Conservation (phyloP, 2,113 vertebrate genomes). For the Pholis gunnellus region DNA sequence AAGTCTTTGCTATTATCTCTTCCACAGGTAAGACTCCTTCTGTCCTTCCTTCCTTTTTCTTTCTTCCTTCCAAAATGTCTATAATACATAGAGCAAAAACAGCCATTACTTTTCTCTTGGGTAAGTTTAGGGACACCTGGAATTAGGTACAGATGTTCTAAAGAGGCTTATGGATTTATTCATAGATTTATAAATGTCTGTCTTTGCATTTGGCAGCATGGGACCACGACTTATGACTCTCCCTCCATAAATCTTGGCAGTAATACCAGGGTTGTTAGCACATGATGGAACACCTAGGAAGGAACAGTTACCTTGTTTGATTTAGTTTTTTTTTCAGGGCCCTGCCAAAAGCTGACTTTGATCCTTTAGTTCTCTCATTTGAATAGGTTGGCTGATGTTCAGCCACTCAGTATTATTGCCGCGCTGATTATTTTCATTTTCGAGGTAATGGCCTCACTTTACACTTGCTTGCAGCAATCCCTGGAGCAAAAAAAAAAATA, state of each 20-base stretch:
- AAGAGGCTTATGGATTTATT: not conserved
- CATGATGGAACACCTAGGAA: not conserved
- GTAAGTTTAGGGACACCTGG: not conserved
- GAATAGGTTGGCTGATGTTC: not conserved
- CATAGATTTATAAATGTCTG: not conserved
- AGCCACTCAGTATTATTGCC: slow-evolving; percentile 4
- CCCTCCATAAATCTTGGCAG: slow-evolving; percentile 6
- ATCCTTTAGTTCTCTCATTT: slow-evolving; percentile 11
- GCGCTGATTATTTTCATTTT: not conserved
- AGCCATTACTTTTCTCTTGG: not conserved
- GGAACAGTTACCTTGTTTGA: not conserved
- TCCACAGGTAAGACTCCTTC: slow-evolving; percentile 87
- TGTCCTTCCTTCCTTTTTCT: not conserved
- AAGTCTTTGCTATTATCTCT: slow-evolving; percentile 96
- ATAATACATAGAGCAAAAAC: not conserved
- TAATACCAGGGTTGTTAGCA: not conserved
- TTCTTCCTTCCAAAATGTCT: not conserved
- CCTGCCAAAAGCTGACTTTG: slow-evolving; percentile 28
- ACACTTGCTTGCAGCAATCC: not conserved
- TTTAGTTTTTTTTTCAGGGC: slow-evolving; percentile 2
- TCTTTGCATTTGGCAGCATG: slow-evolving; percentile 10
- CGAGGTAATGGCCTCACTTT: slow-evolving; percentile 1
- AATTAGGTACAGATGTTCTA: not conserved
- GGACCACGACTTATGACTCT: not conserved
- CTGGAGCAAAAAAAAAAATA: not conserved